phyloP scores from a whole-genome alignment of 1,140 invertebrate genomes.

The Megalonaias nervosa region DNA sequence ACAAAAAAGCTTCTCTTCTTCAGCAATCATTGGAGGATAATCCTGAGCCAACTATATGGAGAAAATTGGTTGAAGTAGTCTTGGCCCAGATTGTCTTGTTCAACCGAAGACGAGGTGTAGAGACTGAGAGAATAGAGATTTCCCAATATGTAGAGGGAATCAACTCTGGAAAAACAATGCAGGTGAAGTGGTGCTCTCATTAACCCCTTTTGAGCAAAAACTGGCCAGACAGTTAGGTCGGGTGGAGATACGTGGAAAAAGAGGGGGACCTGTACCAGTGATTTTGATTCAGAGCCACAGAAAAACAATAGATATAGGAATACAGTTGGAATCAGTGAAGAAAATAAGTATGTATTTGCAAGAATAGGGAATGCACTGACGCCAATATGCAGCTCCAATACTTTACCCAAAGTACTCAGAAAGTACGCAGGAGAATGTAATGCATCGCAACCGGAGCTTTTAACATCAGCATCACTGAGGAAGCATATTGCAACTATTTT shows the following conservation, averaged over 20 bases:
- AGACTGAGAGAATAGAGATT: background rate
- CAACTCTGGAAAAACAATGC: background rate
- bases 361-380: no score
- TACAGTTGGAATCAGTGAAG: background rate
- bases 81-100: slow-evolving; percentile 24
- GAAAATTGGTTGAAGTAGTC: slow-evolving; percentile 11
- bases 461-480: no score
- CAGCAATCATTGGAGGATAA: background rate
- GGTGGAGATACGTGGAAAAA: slow-evolving; percentile 26
- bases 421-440: no score
- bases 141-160: background rate
- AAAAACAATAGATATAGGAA: background rate
- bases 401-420: no score
- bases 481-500: no score
- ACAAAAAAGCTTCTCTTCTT: background rate
- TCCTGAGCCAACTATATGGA: slow-evolving; percentile 3
- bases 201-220: background rate
- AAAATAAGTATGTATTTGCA: slow-evolving; percentile 14
- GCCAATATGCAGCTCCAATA: no score
- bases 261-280: slow-evolving; percentile 17
- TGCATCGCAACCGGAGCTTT: no score
- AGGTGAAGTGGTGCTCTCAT: background rate
- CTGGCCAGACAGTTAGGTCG: background rate
- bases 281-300: background rate
- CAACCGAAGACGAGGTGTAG: slow-evolving; percentile 12